Percentiles rank a stretch among this genome's conserved stretches.
Conservation (phyloP, 2,888 invertebrate genomes). For the Notodonta ziczac region DNA sequence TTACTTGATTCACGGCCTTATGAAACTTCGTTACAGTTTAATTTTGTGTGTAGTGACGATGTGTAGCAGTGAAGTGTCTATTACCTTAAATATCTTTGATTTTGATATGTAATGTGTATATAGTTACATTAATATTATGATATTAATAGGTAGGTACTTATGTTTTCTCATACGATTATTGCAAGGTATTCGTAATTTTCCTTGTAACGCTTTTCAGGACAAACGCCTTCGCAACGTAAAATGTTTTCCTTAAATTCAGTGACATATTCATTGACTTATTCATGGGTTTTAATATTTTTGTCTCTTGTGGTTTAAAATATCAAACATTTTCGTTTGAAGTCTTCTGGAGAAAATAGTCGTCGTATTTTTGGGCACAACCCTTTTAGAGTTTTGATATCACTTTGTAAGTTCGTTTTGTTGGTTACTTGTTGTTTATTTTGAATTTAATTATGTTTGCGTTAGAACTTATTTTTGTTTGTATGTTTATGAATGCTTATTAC, state of each 20-base stretch:
- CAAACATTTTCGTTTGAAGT: conserved; percentile 13
- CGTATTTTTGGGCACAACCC: conserved; percentile 5
- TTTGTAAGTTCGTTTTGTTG: not conserved
- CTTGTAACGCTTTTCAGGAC: not conserved
- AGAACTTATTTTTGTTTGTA: not conserved
- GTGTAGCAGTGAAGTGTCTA: too few species aligned
- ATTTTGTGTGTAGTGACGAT: too few species aligned
- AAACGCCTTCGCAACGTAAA: conserved; percentile 4
- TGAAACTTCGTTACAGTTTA: not conserved
- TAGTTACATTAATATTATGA: too few species aligned
- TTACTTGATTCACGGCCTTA: not conserved
- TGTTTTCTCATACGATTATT: too few species aligned
- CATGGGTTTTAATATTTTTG: conserved; percentile 14
- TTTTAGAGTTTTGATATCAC: conserved; percentile 11
- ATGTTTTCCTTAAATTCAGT: conserved; percentile 17
- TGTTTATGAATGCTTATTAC: not conserved
- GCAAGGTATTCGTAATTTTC: conserved; percentile 6
- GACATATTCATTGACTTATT: conserved; percentile 17
- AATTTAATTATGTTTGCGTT: not conserved
- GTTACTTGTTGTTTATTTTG: not conserved
- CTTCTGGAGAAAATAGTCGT: not conserved
- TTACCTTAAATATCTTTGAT: too few species aligned
- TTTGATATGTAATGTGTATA: too few species aligned
- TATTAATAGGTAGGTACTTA: too few species aligned
- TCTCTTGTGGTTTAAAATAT: conserved; percentile 15